These are phyloP conservation scores for Athrips mouffetella DNA, from an alignment of 2,888 invertebrate species.

Conservation along the genomic window DNA sequence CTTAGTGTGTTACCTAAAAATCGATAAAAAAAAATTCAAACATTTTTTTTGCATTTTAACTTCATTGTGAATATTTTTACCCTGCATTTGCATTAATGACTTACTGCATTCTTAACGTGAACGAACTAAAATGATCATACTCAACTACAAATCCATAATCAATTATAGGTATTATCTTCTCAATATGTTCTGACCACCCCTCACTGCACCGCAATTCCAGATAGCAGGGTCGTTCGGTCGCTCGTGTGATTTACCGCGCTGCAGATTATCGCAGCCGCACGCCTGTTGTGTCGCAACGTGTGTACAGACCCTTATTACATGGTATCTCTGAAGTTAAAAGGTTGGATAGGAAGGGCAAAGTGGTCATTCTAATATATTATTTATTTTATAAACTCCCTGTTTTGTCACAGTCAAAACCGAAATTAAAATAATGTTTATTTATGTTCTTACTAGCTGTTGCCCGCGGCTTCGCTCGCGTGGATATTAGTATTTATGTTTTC, in stretches of 20 bases:
- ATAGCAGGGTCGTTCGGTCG: constrained; percentile 42
- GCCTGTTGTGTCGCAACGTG: constrained; percentile 4
- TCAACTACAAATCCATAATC: background rate
- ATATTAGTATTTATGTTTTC: too few species aligned
- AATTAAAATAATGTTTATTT: too few species aligned
- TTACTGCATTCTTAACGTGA: too few species aligned
- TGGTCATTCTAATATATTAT: too few species aligned
- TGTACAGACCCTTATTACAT: constrained; percentile 8
- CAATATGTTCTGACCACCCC: constrained; percentile 27
- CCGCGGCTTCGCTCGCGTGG: too few species aligned
- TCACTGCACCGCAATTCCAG: constrained; percentile 36
- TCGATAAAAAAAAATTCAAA: too few species aligned
- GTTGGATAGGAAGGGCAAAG: background rate
- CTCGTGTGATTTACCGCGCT: constrained; percentile 48
- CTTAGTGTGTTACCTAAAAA: too few species aligned
- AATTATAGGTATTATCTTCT: background rate
- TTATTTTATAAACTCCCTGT: too few species aligned
- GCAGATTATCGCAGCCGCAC: constrained; percentile 35
- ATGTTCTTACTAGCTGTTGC: too few species aligned
- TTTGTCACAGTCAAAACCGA: too few species aligned
- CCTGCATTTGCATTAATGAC: too few species aligned
- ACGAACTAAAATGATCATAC: background rate
- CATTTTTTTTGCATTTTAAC: background rate
- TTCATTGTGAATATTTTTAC: too few species aligned
- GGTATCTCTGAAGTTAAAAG: constrained; percentile 1